A percentile compares a stretch with the other conserved stretches of the same genome.
phyloP scores from a whole-genome alignment of 1,140 invertebrate species.

The Trichonephila inaurata region DNA sequence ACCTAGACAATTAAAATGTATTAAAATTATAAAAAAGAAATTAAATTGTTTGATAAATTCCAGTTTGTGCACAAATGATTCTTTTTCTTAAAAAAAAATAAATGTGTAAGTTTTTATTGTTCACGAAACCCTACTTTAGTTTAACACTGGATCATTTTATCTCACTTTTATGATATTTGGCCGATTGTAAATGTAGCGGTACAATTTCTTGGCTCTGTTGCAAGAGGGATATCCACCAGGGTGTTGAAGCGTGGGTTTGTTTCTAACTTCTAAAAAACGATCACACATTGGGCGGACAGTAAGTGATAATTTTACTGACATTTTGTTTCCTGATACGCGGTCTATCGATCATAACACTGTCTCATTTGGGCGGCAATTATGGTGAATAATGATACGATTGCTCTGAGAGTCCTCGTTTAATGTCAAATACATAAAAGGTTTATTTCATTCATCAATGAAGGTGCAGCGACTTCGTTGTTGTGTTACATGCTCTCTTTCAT shows the following conservation, averaged over 20 bases:
- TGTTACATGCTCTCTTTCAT: slow-evolving; percentile 66
- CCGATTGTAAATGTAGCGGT: slow-evolving; percentile 24
- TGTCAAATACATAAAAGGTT: slow-evolving; percentile 62
- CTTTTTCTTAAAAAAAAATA: too few relatives aligned
- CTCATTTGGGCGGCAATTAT: slow-evolving; percentile 72
- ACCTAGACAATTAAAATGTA: too few relatives aligned
- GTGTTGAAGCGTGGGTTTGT: slow-evolving; percentile 45
- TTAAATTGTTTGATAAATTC: too few relatives aligned
- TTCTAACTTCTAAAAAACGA: slow-evolving; percentile 24
- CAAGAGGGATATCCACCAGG: slow-evolving; percentile 39
- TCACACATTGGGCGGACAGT: slow-evolving; percentile 66
- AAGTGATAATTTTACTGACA: slow-evolving; percentile 39
- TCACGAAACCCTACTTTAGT: too few relatives aligned
- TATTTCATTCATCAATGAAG: slow-evolving; percentile 60
- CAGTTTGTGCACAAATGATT: too few relatives aligned
- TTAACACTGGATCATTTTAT: too few relatives aligned
- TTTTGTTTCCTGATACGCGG: slow-evolving; percentile 58
- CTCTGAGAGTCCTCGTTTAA: slow-evolving; percentile 42
- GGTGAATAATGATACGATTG: slow-evolving; percentile 62
- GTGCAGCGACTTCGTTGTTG: slow-evolving; percentile 4
- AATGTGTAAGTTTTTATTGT: too few relatives aligned
- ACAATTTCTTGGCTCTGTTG: background rate
- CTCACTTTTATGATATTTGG: too few relatives aligned
- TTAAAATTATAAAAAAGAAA: too few relatives aligned
- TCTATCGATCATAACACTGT: slow-evolving; percentile 65